These are phyloP conservation scores for Ceyx erithaca DNA, from an alignment of 2,797 vertebrate genomes.

Conservation along the genomic window DNA sequence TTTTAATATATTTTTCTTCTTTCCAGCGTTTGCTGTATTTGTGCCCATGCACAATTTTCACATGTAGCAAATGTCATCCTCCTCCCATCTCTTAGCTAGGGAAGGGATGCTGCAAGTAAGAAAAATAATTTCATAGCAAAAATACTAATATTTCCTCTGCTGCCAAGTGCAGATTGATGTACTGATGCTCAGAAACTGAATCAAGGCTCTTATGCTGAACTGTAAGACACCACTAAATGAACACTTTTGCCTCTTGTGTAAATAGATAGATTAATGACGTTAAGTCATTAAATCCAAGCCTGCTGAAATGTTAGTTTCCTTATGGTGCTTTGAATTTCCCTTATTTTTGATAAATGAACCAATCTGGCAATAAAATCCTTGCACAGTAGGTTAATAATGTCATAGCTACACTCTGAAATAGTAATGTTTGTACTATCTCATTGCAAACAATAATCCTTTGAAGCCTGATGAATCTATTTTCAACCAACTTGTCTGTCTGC, in stretches of 20 bases:
- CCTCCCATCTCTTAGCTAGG: neutral
- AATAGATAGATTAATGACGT: slow-evolving; percentile 81
- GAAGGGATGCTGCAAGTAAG: slow-evolving; percentile 33
- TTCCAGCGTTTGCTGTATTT: neutral
- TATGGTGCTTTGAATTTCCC: slow-evolving; percentile 81
- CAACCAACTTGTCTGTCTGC: slow-evolving; percentile 70
- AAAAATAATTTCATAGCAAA: slow-evolving; percentile 54
- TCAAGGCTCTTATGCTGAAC: slow-evolving; percentile 60
- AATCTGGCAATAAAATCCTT: slow-evolving; percentile 82
- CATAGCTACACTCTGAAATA: slow-evolving; percentile 83
- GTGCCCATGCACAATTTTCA: neutral
- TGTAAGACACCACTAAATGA: slow-evolving; percentile 69
- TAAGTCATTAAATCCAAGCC: slow-evolving; percentile 75
- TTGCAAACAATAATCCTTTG: slow-evolving; percentile 83
- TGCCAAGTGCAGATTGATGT: slow-evolving; percentile 65
- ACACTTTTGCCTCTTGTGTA: slow-evolving; percentile 78
- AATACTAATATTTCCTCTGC: slow-evolving; percentile 64
- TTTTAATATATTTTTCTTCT: neutral
- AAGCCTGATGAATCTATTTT: slow-evolving; percentile 83
- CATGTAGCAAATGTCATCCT: neutral
- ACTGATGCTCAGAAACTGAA: slow-evolving; percentile 59
- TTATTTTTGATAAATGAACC: slow-evolving; percentile 85
- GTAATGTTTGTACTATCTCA: slow-evolving; percentile 81
- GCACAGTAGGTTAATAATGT: slow-evolving; percentile 85
- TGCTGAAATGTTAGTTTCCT: slow-evolving; percentile 83